These are phyloP conservation scores for Hyperopisus bebe DNA, from an alignment of 2,113 vertebrate genomes.

Conservation along the genomic window DNA sequence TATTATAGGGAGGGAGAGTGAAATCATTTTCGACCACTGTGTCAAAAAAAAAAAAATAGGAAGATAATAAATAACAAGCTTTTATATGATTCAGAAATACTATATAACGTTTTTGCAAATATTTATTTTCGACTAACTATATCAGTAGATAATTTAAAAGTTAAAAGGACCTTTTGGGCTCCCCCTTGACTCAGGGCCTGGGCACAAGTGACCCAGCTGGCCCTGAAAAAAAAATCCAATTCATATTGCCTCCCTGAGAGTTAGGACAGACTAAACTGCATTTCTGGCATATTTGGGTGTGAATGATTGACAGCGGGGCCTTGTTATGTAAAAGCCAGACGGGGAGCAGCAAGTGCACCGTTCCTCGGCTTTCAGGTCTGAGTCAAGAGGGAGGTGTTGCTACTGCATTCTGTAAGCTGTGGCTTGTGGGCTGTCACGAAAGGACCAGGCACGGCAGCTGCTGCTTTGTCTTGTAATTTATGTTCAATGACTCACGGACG, in stretches of 20 bases:
- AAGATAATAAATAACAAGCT: background rate
- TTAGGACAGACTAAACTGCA: conserved; percentile 27
- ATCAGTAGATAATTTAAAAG: background rate
- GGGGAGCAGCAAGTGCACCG: conserved; percentile 26
- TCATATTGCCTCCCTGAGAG: conserved; percentile 7
- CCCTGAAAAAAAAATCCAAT: conserved; percentile 3
- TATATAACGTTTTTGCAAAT: no score
- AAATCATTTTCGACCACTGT: background rate
- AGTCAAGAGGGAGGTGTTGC: conserved; percentile 23
- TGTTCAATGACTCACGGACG: conserved; percentile 19
- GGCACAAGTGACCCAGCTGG: background rate
- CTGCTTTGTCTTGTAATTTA: background rate
- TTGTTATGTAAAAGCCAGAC: conserved; percentile 29
- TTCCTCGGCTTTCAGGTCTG: conserved; percentile 19
- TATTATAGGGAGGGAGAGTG: no score
- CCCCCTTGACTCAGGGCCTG: background rate
- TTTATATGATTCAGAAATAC: background rate
- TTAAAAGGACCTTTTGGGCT: no score
- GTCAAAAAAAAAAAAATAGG: background rate
- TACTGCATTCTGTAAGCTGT: conserved; percentile 21
- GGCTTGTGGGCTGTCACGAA: conserved; percentile 20
- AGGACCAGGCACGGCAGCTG: conserved; percentile 4
- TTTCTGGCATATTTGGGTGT: conserved; percentile 44
- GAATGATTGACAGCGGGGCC: conserved; percentile 38
- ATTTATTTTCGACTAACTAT: background rate